These are phyloP conservation scores for Armadillidium nasatum DNA, from an alignment of 1,140 invertebrate genomes.

Conservation along the genomic window DNA sequence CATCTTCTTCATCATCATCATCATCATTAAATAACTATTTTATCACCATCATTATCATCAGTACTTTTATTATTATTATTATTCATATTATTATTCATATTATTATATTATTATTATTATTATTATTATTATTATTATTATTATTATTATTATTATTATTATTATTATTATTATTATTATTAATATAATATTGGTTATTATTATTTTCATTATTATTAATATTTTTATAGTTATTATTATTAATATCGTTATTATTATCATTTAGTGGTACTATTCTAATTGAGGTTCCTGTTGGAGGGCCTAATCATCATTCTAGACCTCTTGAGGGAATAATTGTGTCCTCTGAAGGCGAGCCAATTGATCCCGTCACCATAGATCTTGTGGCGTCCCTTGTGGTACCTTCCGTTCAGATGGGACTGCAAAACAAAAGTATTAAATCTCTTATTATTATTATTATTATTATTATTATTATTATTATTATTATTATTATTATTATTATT, in stretches of 20 bases:
- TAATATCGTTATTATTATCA: too few species aligned
- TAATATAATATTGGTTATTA: too few species aligned
- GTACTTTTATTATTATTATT: too few species aligned
- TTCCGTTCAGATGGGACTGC: conserved; percentile 48
- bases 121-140: too few species aligned
- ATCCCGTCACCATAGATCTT: conserved; percentile 48
- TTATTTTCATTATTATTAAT: not conserved
- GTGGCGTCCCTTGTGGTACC: conserved; percentile 47
- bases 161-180: too few species aligned
- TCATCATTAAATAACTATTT: too few species aligned
- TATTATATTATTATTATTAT: too few species aligned
- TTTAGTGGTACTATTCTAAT: not conserved
- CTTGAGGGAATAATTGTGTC: conserved; percentile 50
- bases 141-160: too few species aligned
- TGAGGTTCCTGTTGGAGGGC: conserved; percentile 2
- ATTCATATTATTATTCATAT: too few species aligned
- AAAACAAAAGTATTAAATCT: conserved; percentile 7
- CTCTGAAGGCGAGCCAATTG: conserved; percentile 50
- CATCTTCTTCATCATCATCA: too few species aligned
- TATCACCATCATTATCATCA: too few species aligned
- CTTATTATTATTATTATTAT: not conserved
- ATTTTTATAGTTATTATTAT: not conserved
- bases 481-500: not conserved
- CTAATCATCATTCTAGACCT: conserved; percentile 50
- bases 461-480: conserved; percentile 5